Base-by-base conservation (phyloP, 30 jellyfish, hydroid and myxozoan species). In the Clytia hemisphaerica region DNA sequence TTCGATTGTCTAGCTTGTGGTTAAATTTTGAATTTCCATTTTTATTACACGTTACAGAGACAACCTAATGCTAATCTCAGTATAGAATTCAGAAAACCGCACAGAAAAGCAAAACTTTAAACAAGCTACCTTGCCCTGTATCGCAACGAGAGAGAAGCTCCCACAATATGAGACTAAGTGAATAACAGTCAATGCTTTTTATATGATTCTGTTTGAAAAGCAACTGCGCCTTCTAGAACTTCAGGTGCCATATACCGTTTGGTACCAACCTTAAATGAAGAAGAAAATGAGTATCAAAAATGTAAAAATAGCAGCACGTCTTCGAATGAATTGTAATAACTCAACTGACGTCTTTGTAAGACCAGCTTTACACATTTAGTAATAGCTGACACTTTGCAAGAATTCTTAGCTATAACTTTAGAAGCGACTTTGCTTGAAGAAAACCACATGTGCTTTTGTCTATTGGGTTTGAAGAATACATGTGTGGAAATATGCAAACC, bases 171-270 rank as follows among this genome's bases (percentile, higher is more conserved):
- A 90, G 67, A 0, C 92, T 86, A 7, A 90, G 45, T 31, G 99
- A 75, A 77, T 90, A 90, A 9, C 82, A 65, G 67, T 90, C 99
- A 21, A 90, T 82, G 53, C 90, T 67, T 76, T 77, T n/a, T 61
- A 60, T 82, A 71, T 9, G 95, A 67, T 65, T 90, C 99, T 38
- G 94, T 67, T 33, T 78, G 95, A 78, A 81, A 90, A n/a, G 90
- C 85, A 63, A 90, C 81, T 0, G 95, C 94, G 22, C 99, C 99
- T 53, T 90, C 94, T 22, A 90, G 82, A 2, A 90, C 94, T 50
- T 90, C 99, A 25, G 99, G 99, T 9, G 99, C 99, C 99, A 90
- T 90, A 44, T 90, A 90, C 16, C 95, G 82, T 64, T 76, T 83
- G 28, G 99, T 90, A 25, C 99, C 99, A 49, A 75, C 95, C 99